Evolutionary conservation across 1,140 invertebrate species (phyloP), one percentile per base, ranked within the genome.

Genomic region (Bombyx mandarina): DNA sequence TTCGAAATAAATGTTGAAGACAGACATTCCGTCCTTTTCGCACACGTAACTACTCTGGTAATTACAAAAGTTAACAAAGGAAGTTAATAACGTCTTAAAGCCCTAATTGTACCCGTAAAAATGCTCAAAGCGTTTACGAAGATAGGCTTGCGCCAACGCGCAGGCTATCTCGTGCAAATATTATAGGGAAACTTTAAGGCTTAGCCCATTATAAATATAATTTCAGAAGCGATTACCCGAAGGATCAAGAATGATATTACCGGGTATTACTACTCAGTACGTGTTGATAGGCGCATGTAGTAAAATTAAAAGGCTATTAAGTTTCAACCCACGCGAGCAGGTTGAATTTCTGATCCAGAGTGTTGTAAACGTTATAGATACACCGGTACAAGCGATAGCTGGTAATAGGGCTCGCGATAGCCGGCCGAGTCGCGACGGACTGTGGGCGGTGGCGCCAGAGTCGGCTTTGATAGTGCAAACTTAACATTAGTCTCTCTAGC

Each of bases 251-350:
- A 67, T 73, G 62, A 54, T 75, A 77, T 78, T 77, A 77, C 69
- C 10, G 48, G 62, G 50, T 66, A 73, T 74, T 69, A 69, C 60
- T 66, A 68, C 75, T 72, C 66, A 69, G 64, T 71, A 60, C 63
- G 57, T 62, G 61, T 57, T 67, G 77, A 80, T 79, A 73, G 75
- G 66, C 65, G 60, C 68, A 70, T 76, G 76, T 77, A 70, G 76
- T 56, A 73, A 80, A 81, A 86, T 83, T 82, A 83, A 83, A 82
- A 83, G 78, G 67, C 73, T 81, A 75, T 74, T 77, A 72, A 73
- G 67, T 61, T 60, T 64, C 75, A 62, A 67, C 82, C 80, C 78
- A 86, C 80, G 75, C 79, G 60, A 69, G 67, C 72, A 72, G 72
- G 72, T 74, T 75, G 68, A 59, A 54, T 58, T 74, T 77, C 67